Base-by-base conservation (phyloP, 2,113 vertebrate species). In the Myrmecophaga tridactyla region DNA sequence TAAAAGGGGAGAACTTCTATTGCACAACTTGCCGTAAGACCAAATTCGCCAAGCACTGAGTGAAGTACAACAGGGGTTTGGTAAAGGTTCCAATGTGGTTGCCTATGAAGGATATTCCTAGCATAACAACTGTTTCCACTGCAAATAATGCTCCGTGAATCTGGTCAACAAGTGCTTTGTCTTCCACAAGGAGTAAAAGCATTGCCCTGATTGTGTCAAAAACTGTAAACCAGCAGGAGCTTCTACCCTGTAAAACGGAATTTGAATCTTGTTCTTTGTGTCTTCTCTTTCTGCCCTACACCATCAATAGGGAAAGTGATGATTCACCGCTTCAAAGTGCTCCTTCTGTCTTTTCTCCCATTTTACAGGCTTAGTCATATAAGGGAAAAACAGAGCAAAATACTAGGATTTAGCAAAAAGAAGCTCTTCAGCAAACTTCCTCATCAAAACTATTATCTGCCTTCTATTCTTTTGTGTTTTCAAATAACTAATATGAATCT, bases 101-200 rank as follows among this genome's bases (percentile, higher is more conserved):
- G 99, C 99, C 98, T 99, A 99, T 0, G 99, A 99, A 97, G 98
- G 98, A 90, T 98, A 98, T 87, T 98, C 99, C 98, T 99, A 99
- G 99, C 99, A 99, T 0, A 99, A 99, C 97, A 99, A 99, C 84
- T 99, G 99, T 98, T 99, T 99, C 98, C 99, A 98, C 97, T 99
- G 99, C 98, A 99, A 99, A 98, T 99, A 98, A 97, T 99, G 99
- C 98, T 98, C 98, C 96, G 98, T 99, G 95, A 99, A 98, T 4
- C 97, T 99, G 99, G 99, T 99, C 98, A 99, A 99, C 98, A 99
- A 99, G 99, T 99, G 99, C 97, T 99, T 99, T 78, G 99, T 99
- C 97, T 98, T 99, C 97, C 99, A 98, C 0, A 98, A 98, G 58
- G 99, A 99, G 53, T 98, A 99, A 73, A 98, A 99, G 98, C 99